Conservation (phyloP, 2,797 vertebrate species). For the Vultur gryphus region DNA sequence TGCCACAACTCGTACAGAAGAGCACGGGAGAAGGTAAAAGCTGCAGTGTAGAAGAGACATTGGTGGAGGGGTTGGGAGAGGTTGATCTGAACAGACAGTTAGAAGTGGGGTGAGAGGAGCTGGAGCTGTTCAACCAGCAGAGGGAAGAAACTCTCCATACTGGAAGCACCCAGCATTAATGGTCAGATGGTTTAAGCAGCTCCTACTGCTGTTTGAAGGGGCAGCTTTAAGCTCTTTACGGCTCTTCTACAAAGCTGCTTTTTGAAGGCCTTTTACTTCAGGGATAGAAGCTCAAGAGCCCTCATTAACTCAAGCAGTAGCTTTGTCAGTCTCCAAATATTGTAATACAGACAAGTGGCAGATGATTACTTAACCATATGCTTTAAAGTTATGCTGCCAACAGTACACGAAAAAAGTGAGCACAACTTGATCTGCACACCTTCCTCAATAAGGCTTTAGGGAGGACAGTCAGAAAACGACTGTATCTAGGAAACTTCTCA, state of each 20-base stretch:
- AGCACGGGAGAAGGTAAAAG: background rate
- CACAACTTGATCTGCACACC: background rate
- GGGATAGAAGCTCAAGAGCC: background rate
- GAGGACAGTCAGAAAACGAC: background rate
- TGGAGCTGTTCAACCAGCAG: background rate
- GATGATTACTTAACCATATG: background rate
- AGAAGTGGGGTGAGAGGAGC: background rate
- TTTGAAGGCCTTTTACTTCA: background rate
- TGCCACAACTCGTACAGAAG: background rate
- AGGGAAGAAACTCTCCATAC: background rate
- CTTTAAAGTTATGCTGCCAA: background rate
- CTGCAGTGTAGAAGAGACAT: background rate
- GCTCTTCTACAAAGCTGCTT: background rate
- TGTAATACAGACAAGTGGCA: background rate
- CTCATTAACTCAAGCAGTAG: background rate
- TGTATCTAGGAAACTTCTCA: background rate
- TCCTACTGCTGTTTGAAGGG: background rate
- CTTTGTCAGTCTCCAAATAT: background rate
- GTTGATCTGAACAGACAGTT: background rate
- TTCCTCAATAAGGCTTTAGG: background rate
- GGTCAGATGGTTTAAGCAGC: background rate
- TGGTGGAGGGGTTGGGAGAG: background rate
- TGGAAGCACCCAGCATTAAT: background rate
- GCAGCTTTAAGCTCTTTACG: background rate
- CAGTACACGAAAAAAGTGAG: background rate